These are phyloP conservation scores for Oncopeltus fasciatus DNA, from an alignment of 1,140 invertebrate species.

Conservation along the genomic window DNA sequence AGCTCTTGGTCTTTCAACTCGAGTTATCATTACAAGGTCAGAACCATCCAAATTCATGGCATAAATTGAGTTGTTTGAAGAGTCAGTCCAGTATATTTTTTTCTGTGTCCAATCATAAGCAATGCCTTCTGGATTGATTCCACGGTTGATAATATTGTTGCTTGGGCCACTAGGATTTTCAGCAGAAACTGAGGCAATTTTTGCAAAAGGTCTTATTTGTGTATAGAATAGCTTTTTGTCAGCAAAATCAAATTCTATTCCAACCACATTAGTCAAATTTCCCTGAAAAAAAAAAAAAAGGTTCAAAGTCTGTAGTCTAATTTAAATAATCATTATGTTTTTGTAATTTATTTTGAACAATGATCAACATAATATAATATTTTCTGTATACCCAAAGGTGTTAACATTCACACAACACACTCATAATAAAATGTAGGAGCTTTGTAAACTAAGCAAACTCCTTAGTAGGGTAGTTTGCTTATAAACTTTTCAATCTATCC, in stretches of 20 bases:
- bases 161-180: constrained; percentile 45
- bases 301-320: too few relatives aligned
- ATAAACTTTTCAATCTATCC: too few relatives aligned
- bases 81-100: constrained; percentile 96
- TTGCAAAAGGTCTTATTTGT: constrained; percentile 79
- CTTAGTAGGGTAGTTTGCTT: too few relatives aligned
- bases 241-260: constrained; percentile 86
- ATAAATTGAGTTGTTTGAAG: constrained; percentile 84
- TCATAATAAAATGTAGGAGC: too few relatives aligned
- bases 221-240: constrained; percentile 80
- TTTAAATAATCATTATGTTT: too few relatives aligned
- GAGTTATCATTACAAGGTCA: constrained; percentile 81
- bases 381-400: too few relatives aligned
- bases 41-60: constrained; percentile 83
- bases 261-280: constrained; percentile 91
- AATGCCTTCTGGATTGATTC: constrained; percentile 87
- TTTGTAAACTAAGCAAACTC: too few relatives aligned
- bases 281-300: constrained; percentile 31
- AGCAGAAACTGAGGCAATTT: constrained; percentile 64
- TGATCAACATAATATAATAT: too few relatives aligned
- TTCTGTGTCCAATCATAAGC: constrained; percentile 94
- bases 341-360: neutral
- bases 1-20: constrained; percentile 82
- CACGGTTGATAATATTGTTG: constrained; percentile 58
- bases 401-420: too few relatives aligned